phyloP scores from a whole-genome alignment of 1,140 invertebrate genomes.

The Heliconius hewitsoni region DNA sequence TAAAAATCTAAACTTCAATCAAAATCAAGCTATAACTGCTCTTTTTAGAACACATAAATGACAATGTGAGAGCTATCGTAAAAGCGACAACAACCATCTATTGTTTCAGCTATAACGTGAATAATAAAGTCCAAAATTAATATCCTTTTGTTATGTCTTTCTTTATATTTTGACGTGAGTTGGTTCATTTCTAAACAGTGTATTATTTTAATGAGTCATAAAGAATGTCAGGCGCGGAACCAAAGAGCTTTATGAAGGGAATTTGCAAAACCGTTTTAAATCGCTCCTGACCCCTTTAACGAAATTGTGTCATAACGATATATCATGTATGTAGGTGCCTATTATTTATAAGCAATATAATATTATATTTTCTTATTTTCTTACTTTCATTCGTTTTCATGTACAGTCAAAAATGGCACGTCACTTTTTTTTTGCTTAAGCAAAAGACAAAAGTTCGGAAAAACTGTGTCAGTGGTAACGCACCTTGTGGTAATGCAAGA shows the following conservation, averaged over 20 bases:
- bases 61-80: background rate
- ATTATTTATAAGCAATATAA: background rate
- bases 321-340: background rate
- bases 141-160: slow-evolving; percentile 21
- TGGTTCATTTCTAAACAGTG: slow-evolving; percentile 47
- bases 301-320: slow-evolving; percentile 28
- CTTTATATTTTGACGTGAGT: slow-evolving; percentile 33
- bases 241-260: slow-evolving; percentile 37
- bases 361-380: background rate
- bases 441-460: no score
- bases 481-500: no score
- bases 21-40: background rate
- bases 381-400: background rate
- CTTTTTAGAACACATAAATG: background rate
- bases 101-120: background rate
- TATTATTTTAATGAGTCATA: slow-evolving; percentile 62
- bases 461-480: no score
- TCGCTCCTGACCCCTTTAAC: slow-evolving; percentile 38
- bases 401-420: no score
- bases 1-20: background rate
- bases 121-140: slow-evolving; percentile 27
- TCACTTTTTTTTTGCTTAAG: no score
- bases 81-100: slow-evolving; percentile 8
- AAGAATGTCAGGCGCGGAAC: slow-evolving; percentile 49
- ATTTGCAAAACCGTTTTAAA: slow-evolving; percentile 39